Base-by-base conservation (phyloP, 23 tunicate species). In the Ciona savignyi region DNA sequence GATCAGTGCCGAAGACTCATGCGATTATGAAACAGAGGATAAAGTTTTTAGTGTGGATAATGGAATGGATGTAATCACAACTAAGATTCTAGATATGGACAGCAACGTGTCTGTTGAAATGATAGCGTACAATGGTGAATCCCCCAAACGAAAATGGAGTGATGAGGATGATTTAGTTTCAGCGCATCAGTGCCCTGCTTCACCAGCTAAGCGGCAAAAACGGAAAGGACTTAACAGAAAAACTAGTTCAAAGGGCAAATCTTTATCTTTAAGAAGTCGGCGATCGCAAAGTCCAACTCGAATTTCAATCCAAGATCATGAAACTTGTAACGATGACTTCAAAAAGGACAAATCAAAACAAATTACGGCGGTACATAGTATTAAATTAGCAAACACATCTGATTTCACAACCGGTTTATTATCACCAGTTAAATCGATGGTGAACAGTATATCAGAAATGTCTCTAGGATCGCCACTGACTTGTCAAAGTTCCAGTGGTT, bases 371-470 rank as follows among this genome's bases (percentile, higher is more conserved):
- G n/a, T n/a, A n/a, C n/a, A n/a, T n/a, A n/a, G n/a, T n/a, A n/a
- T n/a, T n/a, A n/a, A n/a, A 24, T 33, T 28, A 24, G 19, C 23
- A 1, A 66, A 22, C 34, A 20, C 4, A 2, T 31, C 74, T 19
- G 56, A 27, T 49, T 49, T 25, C 21, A 30, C 65, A 35, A 67
- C 51, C 49, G 25, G n/a, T 30, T 32, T 72, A 32, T 56, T 60
- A 29, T 51, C 80, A 30, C 87, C 87, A 22, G 87, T 83, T 21
- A 48, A 61, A 29, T 87, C 95, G 6, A 79, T 87, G 69, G 95
- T 81, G 1, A 87, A 77, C 31, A 87, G 95, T 63, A 87, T 87
- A 15, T 87, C 95, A 0, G 95, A 81, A 71, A 69, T 87, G 27
- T 87, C 95, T 19, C 63, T 87, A 0, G 78, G 32, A 22, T 78